Conservation (phyloP, 2,113 vertebrate species). For the Marcusenius ussheri region DNA sequence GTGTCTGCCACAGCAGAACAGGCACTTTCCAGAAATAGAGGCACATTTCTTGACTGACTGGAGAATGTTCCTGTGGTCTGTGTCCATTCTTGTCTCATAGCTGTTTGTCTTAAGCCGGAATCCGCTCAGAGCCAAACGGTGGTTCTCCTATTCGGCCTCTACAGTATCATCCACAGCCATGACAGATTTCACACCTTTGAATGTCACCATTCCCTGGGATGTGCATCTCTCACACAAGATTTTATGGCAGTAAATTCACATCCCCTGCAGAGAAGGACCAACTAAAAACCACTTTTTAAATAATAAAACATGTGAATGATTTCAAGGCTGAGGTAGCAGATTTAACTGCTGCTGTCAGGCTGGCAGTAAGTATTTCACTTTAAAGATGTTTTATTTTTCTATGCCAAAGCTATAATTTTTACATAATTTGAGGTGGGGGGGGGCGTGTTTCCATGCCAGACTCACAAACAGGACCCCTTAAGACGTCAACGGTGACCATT, state of each 20-base stretch:
- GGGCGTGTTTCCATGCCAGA: not conserved
- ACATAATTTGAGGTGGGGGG: not conserved
- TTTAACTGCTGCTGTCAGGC: not conserved
- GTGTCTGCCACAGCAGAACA: not conserved
- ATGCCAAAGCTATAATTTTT: not conserved
- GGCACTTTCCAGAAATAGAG: not conserved
- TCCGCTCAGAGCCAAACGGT: not conserved
- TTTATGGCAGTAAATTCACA: not conserved
- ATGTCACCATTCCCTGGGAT: not conserved
- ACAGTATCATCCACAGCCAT: not conserved
- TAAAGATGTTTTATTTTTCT: not conserved
- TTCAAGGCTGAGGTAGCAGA: not conserved
- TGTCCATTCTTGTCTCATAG: not conserved
- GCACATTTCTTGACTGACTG: not conserved
- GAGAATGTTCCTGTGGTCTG: not conserved
- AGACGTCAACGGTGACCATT: not conserved
- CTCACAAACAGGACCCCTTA: not conserved
- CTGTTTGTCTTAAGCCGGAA: not conserved
- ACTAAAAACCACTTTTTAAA: not conserved
- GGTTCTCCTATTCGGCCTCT: not conserved
- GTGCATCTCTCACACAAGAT: not conserved
- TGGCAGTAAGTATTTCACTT: not conserved
- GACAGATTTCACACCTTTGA: not conserved
- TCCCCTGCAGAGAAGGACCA: not conserved
- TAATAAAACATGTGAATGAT: not conserved